Base-by-base conservation (phyloP, 2,797 vertebrate species). In the Meda fulgida region DNA sequence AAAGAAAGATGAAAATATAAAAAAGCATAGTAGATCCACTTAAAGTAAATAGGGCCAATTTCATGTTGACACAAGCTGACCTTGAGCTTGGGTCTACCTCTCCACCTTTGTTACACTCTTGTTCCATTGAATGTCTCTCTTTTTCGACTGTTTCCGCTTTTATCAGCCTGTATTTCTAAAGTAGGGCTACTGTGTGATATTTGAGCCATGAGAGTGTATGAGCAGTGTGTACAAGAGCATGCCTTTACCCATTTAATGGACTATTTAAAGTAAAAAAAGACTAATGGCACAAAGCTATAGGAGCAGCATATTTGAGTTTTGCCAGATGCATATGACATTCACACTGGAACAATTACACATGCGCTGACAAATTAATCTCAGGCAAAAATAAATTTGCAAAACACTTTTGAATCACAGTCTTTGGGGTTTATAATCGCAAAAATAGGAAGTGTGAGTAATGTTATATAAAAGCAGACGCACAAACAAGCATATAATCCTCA, bases 401-500 rank as follows among this genome's bases (percentile, higher is more conserved):
- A 55, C 46, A 40, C n/a, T 11, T 43, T 43, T 18, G 43, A 29
- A 36, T 69, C 31, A 34, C 63, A 51, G 40, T 23, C 21, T 53
- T 76, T 72, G 19, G 0, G 4, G 36, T 53, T 78, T n/a, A 72
- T 40, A 63, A 36, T 70, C 31, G 6, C 46, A 55, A 67, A 73
- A 65, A 70, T 70, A 71, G 16, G 19, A 40, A 66, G 58, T 75
- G 75, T 53, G 21, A 58, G 31, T 55, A 11, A 7, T 78, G 51
- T 60, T 76, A 43, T 31, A 43, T 69, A 75, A 83, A 83, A 51
- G 6, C 23, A 83, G 14, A 10, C 1, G 1, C 60, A 80, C 7
- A 80, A 80, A 69, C 58, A 79, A 65, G 40, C 38, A 0, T 75
- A 70, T 58, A 82, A 51, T 53, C 40, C 65, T 60, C 53, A 70